A percentile compares a stretch with the other conserved stretches of the same genome.
Conservation (phyloP, 92 coral and sea anemone species). For the Phymanthus crucifer region DNA sequence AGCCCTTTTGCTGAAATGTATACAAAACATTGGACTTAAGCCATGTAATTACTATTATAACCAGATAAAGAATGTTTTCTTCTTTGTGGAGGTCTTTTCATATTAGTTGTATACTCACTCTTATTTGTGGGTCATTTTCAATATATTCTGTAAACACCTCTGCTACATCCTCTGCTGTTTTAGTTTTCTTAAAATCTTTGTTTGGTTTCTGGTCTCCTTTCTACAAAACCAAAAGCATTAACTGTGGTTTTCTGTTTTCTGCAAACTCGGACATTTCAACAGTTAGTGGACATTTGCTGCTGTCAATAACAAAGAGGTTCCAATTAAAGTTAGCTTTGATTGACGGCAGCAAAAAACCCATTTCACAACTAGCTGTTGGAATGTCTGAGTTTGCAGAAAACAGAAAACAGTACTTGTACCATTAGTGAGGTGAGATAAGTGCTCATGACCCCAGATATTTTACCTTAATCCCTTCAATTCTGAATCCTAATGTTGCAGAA, state of each 20-base stretch:
- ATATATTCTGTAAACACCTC: slow-evolving; percentile 78
- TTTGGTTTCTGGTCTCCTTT: slow-evolving; percentile 88
- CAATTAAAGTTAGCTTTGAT: background rate
- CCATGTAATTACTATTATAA: background rate
- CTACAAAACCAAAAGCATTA: slow-evolving; percentile 36
- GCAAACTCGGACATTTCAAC: too few species aligned
- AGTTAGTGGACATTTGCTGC: too few species aligned
- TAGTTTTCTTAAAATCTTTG: slow-evolving; percentile 97
- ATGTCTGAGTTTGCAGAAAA: too few species aligned
- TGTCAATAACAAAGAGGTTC: too few species aligned
- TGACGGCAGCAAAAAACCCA: too few species aligned
- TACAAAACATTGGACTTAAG: background rate
- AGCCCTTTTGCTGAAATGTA: too few species aligned
- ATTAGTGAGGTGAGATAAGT: background rate
- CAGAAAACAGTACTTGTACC: too few species aligned
- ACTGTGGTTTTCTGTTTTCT: too few species aligned
- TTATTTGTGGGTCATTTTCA: slow-evolving; percentile 69
- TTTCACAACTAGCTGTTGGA: too few species aligned
- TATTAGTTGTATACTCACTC: slow-evolving; percentile 58
- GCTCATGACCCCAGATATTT: background rate
- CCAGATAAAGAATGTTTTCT: too few species aligned
- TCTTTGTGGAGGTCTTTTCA: too few species aligned
- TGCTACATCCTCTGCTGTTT: slow-evolving; percentile 77
- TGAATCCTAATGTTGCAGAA: slow-evolving; percentile 87
- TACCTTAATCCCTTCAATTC: slow-evolving; percentile 98